phyloP scores from a whole-genome alignment of 2,888 invertebrate genomes.

The Cephus sareptanus region DNA sequence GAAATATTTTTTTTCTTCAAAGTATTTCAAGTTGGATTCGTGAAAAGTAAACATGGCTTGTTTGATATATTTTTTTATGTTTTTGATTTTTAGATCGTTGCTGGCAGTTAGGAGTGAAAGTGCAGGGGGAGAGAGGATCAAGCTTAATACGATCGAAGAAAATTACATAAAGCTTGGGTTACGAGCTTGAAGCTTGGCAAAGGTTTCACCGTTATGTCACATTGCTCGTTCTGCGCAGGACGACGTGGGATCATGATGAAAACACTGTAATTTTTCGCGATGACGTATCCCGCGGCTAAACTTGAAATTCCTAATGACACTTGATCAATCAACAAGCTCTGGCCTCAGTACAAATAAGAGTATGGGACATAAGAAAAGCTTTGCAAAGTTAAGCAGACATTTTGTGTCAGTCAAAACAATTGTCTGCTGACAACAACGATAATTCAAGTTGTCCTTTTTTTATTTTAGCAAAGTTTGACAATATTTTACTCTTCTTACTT shows the following conservation, averaged over 20 bases:
- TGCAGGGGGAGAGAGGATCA: no score
- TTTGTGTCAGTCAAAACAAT: no score
- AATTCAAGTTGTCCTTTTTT: no score
- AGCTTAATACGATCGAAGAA: constrained; percentile 13
- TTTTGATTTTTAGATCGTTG: no score
- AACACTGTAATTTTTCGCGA: constrained; percentile 15
- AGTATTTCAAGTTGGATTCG: no score
- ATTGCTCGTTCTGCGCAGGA: constrained; percentile 12
- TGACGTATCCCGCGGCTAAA: constrained; percentile 22
- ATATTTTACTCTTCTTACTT: no score
- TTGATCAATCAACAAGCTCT: background rate
- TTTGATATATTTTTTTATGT: no score
- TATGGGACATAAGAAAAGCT: background rate
- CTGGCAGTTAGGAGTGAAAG: no score
- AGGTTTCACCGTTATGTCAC: constrained; percentile 43
- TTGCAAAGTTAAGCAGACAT: background rate
- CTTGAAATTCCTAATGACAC: constrained; percentile 16
- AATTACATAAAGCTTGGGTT: constrained; percentile 46
- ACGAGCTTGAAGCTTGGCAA: constrained; percentile 48
- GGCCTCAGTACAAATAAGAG: background rate
- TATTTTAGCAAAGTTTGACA: no score
- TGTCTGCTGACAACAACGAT: no score
- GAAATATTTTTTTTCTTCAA: no score
- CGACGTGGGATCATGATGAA: constrained; percentile 13
- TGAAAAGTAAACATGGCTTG: no score